These are phyloP conservation scores for Leptosomus discolor DNA, from an alignment of 2,113 vertebrate genomes.

Conservation along the genomic window DNA sequence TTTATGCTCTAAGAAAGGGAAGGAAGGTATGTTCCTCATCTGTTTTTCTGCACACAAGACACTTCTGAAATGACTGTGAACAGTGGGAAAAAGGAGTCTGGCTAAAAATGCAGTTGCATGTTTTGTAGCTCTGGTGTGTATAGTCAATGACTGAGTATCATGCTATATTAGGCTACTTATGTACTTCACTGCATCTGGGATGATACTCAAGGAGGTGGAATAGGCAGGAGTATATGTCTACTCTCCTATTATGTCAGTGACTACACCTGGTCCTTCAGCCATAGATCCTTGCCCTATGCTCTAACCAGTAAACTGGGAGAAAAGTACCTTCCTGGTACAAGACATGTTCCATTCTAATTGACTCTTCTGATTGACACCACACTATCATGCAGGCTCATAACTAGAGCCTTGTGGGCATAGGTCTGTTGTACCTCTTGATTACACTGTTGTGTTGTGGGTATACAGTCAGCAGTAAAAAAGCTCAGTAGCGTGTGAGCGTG, in stretches of 20 bases:
- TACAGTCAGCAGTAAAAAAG: background rate
- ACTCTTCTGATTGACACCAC: background rate
- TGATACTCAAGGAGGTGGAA: background rate
- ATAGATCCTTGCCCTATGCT: background rate
- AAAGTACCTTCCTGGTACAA: background rate
- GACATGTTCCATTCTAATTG: background rate
- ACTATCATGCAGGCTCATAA: background rate
- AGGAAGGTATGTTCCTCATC: background rate
- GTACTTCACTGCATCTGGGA: background rate
- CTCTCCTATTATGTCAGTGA: background rate
- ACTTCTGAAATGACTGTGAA: background rate
- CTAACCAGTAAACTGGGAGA: background rate
- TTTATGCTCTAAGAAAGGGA: background rate
- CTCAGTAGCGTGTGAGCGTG: accelerated
- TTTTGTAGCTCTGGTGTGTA: background rate
- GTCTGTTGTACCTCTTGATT: background rate
- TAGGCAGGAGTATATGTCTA: background rate
- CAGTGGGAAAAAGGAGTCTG: background rate
- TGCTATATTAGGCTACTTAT: background rate
- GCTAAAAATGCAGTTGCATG: background rate
- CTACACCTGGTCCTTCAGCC: background rate
- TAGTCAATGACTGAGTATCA: background rate
- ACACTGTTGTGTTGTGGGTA: accelerated
- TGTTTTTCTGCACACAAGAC: background rate
- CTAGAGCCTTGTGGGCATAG: background rate